Evolutionary conservation across 2,797 vertebrate genomes (phyloP), one percentile per base, ranked within the genome.

Genomic region (Rhinogobio ventralis): DNA sequence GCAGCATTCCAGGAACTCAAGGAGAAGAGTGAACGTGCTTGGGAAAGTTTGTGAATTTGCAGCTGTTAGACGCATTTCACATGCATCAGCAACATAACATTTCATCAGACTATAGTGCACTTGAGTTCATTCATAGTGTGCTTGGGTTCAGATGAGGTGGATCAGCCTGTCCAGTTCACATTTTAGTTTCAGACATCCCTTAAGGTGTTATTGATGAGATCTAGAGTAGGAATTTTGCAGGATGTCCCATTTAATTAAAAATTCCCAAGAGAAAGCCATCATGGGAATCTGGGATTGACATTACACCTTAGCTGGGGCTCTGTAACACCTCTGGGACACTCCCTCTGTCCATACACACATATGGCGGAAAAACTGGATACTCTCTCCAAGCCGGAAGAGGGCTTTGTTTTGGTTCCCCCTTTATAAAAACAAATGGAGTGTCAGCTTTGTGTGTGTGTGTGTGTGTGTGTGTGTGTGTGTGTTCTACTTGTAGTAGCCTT

Each of bases 251-350:
- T 53, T 80, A 5, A 8, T 45, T 67, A 17, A 10, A 6, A 42
- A 68, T 33, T 78, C 82, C 82, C 49, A 17, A 7, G 28, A 57
- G 82, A 69, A 68, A 36, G 8, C 64, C 64, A 68, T 78, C 14
- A 30, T 77, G 66, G 74, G 64, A 69, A 76, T 82, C 91, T 93
- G 90, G 85, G 81, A 91, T 91, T 93, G 88, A 85, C 78, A 90
- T 93, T 90, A 91, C 42, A 88, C 64, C 79, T 68, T 88, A 91
- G 87, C 86, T 90, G 72, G 88, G 87, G 82, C 30, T 78, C 39
- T 76, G 36, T 45, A 69, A 72, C 85, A 84, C 86, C 69, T 39
- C 83, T 74, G 90, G 89, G 91, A 89, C 85, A 81, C 66, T 87
- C 83, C 68, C 84, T 71, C 39, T 30, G 45, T 90, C 78, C 89